Percentiles rank a stretch among this genome's conserved stretches.
Evolutionary conservation across 2,888 invertebrate genomes (phyloP).

Genomic region (Trissonchulus latispiculum): DNA sequence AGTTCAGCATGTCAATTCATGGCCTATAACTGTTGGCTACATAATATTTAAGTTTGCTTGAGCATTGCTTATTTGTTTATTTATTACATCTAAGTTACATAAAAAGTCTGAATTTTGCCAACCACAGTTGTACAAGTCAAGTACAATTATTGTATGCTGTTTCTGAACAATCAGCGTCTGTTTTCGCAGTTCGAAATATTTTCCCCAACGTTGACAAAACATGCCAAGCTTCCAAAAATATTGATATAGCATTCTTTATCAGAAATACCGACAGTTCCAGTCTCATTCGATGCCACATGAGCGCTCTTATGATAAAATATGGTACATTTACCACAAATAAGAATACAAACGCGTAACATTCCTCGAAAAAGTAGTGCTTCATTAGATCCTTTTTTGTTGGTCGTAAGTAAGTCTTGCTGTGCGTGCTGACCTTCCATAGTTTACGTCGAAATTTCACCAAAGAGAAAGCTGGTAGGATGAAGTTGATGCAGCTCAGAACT

Average conservation of each 20-base stretch:
- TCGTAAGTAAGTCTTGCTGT: not conserved
- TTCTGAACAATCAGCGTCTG: no score
- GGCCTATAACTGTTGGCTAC: no score
- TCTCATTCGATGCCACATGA: not conserved
- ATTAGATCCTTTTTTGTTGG: not conserved
- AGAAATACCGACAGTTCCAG: not conserved
- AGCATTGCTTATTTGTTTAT: no score
- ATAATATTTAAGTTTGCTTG: no score
- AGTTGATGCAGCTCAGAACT: not conserved
- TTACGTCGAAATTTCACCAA: not conserved
- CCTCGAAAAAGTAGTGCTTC: not conserved
- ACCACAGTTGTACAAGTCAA: no score
- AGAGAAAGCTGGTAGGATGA: conserved; percentile 6
- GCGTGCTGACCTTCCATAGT: not conserved
- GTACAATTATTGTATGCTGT: no score
- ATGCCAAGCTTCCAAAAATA: no score
- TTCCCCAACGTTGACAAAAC: no score
- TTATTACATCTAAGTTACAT: no score
- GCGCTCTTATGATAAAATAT: not conserved
- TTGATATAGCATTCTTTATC: not conserved
- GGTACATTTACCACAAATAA: not conserved
- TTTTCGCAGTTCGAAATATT: no score
- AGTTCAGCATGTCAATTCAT: no score
- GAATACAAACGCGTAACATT: not conserved
- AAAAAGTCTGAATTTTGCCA: no score